Evolutionary conservation across 2,113 vertebrate genomes (phyloP).

Genomic region (Cryptomyrus ogoouensis): DNA sequence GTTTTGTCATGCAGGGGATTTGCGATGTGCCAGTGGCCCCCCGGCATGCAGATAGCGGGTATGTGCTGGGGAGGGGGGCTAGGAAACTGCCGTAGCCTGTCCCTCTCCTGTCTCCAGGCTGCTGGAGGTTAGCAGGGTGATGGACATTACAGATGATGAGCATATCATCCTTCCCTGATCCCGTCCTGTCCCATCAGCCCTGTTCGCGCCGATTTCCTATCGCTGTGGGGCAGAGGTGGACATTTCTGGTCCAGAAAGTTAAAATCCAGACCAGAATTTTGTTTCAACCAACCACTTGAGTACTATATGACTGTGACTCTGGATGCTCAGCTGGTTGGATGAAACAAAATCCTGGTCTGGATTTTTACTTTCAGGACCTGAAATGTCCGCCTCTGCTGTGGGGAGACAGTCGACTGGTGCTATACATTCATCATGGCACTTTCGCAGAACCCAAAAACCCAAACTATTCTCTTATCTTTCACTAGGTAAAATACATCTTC

Average conservation of each 20-base stretch:
- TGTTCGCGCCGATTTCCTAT: conserved; percentile 16
- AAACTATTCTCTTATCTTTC: background rate
- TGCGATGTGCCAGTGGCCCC: background rate
- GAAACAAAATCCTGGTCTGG: no score
- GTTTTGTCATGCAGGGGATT: background rate
- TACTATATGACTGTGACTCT: no score
- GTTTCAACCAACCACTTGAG: no score
- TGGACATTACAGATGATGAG: conserved; percentile 49
- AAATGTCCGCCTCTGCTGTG: background rate
- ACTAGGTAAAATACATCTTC: background rate
- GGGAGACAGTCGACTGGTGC: conserved; percentile 14
- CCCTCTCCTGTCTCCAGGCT: conserved; percentile 38
- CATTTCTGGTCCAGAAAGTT: no score
- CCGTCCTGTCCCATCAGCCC: conserved; percentile 43
- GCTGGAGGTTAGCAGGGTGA: conserved; percentile 57
- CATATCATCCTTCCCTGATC: conserved; percentile 44
- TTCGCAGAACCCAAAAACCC: background rate
- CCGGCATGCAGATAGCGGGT: background rate
- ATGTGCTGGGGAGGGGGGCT: background rate
- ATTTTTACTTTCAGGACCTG: no score
- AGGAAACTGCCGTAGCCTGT: background rate
- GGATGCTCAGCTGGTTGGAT: no score
- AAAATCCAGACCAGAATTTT: no score
- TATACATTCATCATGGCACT: background rate
- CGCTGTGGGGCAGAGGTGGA: background rate